phyloP scores from a whole-genome alignment of 2,888 invertebrate genomes.

The Mimachlamys varia region DNA sequence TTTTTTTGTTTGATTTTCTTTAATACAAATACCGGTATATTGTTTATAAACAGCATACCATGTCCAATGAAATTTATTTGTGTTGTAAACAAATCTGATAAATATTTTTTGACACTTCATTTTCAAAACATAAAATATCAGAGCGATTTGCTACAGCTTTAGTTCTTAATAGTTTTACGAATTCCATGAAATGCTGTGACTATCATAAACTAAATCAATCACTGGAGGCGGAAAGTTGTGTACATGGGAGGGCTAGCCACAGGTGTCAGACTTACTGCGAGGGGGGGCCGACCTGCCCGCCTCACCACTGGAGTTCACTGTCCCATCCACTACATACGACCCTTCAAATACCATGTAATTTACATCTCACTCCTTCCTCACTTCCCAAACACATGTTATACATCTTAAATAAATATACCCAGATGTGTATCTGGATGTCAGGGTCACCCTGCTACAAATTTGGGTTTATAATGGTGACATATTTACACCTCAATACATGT shows the following conservation, averaged over 20 bases:
- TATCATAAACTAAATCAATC: background rate
- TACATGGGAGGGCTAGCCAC: background rate
- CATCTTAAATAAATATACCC: background rate
- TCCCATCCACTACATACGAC: slow-evolving; percentile 10
- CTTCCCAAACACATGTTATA: background rate
- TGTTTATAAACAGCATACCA: no score
- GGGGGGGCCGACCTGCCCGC: background rate
- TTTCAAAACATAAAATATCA: no score
- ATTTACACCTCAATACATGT: no score
- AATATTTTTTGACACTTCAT: no score
- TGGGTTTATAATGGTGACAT: no score
- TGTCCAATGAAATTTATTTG: no score
- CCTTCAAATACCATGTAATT: slow-evolving; percentile 20
- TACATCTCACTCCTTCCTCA: background rate
- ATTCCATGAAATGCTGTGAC: background rate
- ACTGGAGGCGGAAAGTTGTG: background rate
- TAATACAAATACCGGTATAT: no score
- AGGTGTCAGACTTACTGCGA: slow-evolving; percentile 33
- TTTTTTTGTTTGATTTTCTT: no score
- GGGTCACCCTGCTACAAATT: no score
- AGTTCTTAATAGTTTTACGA: background rate
- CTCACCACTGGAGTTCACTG: background rate
- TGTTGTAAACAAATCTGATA: no score
- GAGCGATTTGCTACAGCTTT: background rate
- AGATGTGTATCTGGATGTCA: no score